Evolutionary conservation across 2,113 vertebrate species (phyloP).

Genomic region (Pontoporia blainvillei): DNA sequence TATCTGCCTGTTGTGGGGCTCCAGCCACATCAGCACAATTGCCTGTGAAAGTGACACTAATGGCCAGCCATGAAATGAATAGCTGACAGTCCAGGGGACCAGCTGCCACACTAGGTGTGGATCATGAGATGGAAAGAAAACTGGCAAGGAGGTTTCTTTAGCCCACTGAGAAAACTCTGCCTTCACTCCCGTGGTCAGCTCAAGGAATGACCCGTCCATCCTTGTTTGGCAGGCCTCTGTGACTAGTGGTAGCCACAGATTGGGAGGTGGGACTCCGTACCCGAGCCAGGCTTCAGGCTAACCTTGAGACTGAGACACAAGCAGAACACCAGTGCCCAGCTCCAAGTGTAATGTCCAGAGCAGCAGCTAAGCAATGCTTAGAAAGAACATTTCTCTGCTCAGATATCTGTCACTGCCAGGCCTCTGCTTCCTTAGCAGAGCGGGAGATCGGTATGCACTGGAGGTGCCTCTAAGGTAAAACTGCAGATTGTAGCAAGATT

Average conservation of each 20-base stretch:
- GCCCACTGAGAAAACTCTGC: background rate
- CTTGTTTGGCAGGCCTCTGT: background rate
- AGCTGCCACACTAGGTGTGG: background rate
- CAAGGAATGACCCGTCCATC: background rate
- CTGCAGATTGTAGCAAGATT: constrained; percentile 50
- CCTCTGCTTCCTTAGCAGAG: background rate
- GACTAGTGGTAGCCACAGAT: background rate
- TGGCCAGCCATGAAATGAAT: background rate
- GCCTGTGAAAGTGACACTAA: background rate
- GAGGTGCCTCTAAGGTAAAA: constrained; percentile 50
- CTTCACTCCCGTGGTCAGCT: background rate
- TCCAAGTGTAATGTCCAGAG: background rate
- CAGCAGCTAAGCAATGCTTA: background rate
- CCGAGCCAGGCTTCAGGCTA: background rate
- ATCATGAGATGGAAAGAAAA: background rate
- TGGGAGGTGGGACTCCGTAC: background rate
- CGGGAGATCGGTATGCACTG: background rate
- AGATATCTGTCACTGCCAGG: background rate
- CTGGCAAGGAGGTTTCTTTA: background rate
- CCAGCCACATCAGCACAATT: background rate
- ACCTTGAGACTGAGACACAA: background rate
- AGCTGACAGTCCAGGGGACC: background rate
- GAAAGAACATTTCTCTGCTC: background rate
- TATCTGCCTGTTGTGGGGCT: background rate
- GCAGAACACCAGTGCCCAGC: background rate